Evolutionary conservation across 2,888 invertebrate species (phyloP).

Genomic region (Heliconius ethilla): DNA sequence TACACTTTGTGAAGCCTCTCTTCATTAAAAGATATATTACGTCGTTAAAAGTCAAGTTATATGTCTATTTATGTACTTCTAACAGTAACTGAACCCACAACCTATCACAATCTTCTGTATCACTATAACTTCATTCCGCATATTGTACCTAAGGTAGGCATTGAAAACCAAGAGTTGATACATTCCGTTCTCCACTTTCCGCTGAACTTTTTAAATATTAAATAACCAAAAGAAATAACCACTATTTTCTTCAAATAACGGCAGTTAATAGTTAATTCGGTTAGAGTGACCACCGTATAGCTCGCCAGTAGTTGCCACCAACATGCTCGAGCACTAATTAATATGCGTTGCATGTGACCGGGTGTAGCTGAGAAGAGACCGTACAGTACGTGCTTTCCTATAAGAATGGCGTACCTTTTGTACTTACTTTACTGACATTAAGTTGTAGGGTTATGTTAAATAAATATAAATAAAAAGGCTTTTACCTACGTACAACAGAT

Average conservation of each 20-base stretch:
- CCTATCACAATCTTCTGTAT: too few species aligned
- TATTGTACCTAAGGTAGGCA: too few species aligned
- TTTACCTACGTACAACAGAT: too few species aligned
- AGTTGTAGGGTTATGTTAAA: not conserved
- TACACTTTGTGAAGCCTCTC: too few species aligned
- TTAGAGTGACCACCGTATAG: conserved; percentile 5
- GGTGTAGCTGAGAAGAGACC: conserved; percentile 32
- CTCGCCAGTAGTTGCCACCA: conserved; percentile 32
- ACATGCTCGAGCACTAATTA: conserved; percentile 31
- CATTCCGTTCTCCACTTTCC: too few species aligned
- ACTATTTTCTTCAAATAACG: not conserved
- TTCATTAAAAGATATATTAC: too few species aligned
- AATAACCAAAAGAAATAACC: not conserved
- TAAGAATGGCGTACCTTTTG: conserved; percentile 17
- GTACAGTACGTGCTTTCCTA: conserved; percentile 29
- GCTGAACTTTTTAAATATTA: not conserved
- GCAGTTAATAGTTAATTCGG: not conserved
- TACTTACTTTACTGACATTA: not conserved
- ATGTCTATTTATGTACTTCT: too few species aligned
- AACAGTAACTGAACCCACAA: too few species aligned
- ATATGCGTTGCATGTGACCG: conserved; percentile 36
- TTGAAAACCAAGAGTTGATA: too few species aligned
- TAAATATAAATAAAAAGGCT: not conserved
- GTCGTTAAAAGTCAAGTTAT: too few species aligned
- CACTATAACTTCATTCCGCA: too few species aligned